A percentile compares a stretch with the other conserved stretches of the same genome.
Conservation (phyloP, 2,113 vertebrate genomes). For the Heterotilapia buettikoferi region DNA sequence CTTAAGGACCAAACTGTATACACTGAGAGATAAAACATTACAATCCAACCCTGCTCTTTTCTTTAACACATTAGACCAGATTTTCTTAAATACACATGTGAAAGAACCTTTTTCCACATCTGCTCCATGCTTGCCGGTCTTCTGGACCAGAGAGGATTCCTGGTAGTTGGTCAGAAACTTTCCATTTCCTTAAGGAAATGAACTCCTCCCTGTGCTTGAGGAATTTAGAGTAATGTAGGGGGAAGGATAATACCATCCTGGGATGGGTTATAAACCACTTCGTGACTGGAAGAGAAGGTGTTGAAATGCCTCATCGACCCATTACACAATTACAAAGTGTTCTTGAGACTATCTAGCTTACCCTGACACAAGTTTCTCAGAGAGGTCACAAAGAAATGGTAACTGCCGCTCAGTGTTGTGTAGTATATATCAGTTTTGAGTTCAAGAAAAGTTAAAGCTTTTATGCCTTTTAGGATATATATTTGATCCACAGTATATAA, state of each 20-base stretch:
- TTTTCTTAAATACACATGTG: background rate
- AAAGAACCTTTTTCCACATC: background rate
- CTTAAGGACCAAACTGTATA: background rate
- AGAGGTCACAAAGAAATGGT: background rate
- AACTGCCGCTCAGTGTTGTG: background rate
- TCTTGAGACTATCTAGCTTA: background rate
- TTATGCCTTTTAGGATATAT: background rate
- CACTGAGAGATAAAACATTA: background rate
- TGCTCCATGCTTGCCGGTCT: background rate
- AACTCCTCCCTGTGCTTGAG: background rate
- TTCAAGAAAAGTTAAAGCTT: background rate
- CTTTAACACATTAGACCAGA: background rate
- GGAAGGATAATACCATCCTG: background rate
- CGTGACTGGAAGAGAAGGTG: background rate
- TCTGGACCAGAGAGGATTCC: background rate
- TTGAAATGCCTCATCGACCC: background rate
- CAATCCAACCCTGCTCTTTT: background rate
- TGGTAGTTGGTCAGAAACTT: background rate
- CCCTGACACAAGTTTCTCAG: background rate
- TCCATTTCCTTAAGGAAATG: background rate
- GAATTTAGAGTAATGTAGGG: background rate
- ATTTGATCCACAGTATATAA: background rate
- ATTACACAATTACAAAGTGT: background rate
- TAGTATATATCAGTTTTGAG: background rate
- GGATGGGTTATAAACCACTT: background rate